Evolutionary conservation across 2,888 invertebrate genomes (phyloP).

Genomic region (Acrobasis consociella): DNA sequence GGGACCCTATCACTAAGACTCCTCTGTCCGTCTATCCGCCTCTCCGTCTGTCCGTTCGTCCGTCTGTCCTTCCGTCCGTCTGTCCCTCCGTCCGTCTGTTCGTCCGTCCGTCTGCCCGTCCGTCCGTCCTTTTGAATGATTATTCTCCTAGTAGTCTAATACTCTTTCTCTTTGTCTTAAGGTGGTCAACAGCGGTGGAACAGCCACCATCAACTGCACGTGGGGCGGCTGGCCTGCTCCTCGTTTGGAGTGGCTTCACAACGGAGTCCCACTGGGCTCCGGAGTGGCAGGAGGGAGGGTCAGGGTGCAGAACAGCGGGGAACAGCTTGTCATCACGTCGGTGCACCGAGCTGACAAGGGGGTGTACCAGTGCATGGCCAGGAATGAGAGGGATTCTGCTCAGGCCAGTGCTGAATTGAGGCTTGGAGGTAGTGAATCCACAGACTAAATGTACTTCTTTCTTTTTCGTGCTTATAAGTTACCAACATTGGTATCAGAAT

Average conservation of each 20-base stretch:
- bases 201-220: conserved; percentile 92
- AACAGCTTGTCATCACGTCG: conserved; percentile 63
- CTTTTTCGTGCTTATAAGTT: too few relatives aligned
- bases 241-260: conserved; percentile 88
- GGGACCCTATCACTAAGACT: too few relatives aligned
- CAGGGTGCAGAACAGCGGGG: conserved; percentile 58
- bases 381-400: conserved; percentile 89
- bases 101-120: too few relatives aligned
- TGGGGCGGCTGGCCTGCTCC: conserved; percentile 89
- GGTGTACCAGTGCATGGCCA: conserved; percentile 94
- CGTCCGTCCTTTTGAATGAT: too few relatives aligned
- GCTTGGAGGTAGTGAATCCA: conserved; percentile 83
- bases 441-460: too few relatives aligned
- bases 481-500: too few relatives aligned
- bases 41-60: too few relatives aligned
- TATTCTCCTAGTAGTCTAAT: too few relatives aligned
- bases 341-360: conserved; percentile 92
- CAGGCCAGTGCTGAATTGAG: conserved; percentile 91
- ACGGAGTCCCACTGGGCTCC: conserved; percentile 84
- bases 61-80: too few relatives aligned
- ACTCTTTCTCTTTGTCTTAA: conserved; percentile 42
- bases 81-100: too few relatives aligned
- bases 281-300: conserved; percentile 70
- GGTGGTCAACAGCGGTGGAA: conserved; percentile 93
- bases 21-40: too few relatives aligned